These are phyloP conservation scores for Passerina amoena DNA, from an alignment of 2,113 vertebrate species.

Conservation along the genomic window DNA sequence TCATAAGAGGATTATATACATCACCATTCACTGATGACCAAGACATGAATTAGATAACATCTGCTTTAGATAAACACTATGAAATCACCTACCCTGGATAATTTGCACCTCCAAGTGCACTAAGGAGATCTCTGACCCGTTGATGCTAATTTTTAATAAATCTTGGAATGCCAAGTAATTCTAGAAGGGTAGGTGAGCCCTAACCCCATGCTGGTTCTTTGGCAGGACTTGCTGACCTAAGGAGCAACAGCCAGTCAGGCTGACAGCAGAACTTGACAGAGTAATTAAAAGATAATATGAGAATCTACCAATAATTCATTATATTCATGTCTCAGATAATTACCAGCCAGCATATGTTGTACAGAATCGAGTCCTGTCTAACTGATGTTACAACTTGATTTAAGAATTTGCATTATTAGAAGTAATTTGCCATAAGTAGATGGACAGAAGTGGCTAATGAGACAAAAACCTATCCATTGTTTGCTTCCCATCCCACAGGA, in stretches of 20 bases:
- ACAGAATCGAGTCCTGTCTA: not conserved
- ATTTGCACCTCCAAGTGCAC: constrained; percentile 9
- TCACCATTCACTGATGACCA: not conserved
- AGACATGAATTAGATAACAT: constrained; percentile 32
- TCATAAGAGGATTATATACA: not conserved
- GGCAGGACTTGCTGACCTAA: not conserved
- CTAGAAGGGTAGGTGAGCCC: constrained; percentile 20
- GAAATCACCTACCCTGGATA: not conserved
- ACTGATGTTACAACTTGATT: not conserved
- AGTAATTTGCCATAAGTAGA: not conserved
- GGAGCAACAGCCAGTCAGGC: not conserved
- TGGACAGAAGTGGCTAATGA: not conserved
- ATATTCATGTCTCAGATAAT: constrained; percentile 24
- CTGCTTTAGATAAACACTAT: constrained; percentile 46
- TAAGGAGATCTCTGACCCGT: constrained; percentile 37
- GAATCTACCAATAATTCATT: not conserved
- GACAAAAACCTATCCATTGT: not conserved
- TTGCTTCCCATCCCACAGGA: not conserved
- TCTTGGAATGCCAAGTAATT: constrained; percentile 62
- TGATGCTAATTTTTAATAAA: constrained; percentile 61
- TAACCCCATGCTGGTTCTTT: not conserved
- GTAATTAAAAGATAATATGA: constrained; percentile 15
- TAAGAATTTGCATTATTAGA: not conserved
- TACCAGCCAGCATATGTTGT: not conserved
- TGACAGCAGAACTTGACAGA: not conserved